Evolutionary conservation across 2,888 invertebrate genomes (phyloP), one percentile per base, ranked within the genome.

Genomic region (Pseudolycoriella hygida): DNA sequence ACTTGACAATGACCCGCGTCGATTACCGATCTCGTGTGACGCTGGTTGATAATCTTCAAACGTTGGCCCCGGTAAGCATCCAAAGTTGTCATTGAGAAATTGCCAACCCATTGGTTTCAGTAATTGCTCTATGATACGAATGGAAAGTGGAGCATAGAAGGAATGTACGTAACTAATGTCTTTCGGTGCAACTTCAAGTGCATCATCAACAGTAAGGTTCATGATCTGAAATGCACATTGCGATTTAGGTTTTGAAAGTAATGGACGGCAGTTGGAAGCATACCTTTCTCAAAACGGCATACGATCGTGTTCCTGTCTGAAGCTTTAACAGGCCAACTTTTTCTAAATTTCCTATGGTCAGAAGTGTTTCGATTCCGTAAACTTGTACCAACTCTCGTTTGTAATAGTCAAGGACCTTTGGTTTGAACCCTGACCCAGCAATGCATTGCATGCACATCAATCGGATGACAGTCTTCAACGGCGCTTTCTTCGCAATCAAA

Each of bases 91-190:
- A 56, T 83, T 82, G 17, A 94, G 74, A 46, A 74, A 71, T 50
- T 78, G 75, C 80, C 83, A 81, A 3, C 82, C 81, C 10, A 76
- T 75, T 50, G 78, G 78, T 59, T 79, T 81, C 1, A 81, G 71
- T 31, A 84, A 72, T 56, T 85, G 81, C 57, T 89, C 88, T 14
- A 81, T 77, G 44, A 96, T 74, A 25, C 96, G 74, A 2, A 90
- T 82, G 44, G 87, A 87, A 34, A 98, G 64, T 0, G 97, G 96
- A 0, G 94, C 93, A 63, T 94, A 97, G 57, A 85, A 88, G 57
- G 86, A 87, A 58, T 88, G 87, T 31, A 93, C 82, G 57, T 90
- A 94, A 51, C 88, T 83, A 45, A 92, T 87, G 57, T 96, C 93
- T 49, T 76, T 81, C 0, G 84, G 84, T 45, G 79, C 74, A 48